Conservation (phyloP, 1,140 invertebrate genomes). For the Hermetia illucens region DNA sequence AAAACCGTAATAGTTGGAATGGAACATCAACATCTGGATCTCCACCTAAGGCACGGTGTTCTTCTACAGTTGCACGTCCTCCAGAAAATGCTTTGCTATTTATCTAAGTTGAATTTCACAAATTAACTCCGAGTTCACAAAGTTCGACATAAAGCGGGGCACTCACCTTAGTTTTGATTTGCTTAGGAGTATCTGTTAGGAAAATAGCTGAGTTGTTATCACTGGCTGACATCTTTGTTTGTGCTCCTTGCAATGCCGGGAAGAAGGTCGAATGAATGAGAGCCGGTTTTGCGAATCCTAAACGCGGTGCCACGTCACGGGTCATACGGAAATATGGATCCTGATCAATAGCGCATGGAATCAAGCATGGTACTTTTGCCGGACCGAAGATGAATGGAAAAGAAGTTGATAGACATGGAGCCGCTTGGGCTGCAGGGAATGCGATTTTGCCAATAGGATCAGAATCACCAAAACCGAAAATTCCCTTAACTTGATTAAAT, state of each 20-base stretch:
- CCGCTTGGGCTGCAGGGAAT: constrained; percentile 94
- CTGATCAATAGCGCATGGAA: constrained; percentile 99
- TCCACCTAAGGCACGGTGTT: constrained; percentile 81
- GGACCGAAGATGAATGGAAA: constrained; percentile 90
- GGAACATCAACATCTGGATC: constrained; percentile 93
- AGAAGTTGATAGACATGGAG: constrained; percentile 85
- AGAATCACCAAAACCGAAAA: constrained; percentile 95
- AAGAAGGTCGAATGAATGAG: constrained; percentile 90
- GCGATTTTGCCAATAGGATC: constrained; percentile 93
- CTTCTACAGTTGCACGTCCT: constrained; percentile 82
- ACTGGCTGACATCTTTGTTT: constrained; percentile 97
- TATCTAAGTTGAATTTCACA: constrained; percentile 39
- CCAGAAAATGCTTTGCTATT: constrained; percentile 99
- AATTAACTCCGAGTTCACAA: not conserved
- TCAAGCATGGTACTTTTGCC: constrained; percentile 74
- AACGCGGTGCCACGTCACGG: constrained; percentile 82
- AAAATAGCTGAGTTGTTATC: constrained; percentile 91
- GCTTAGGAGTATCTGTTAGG: constrained; percentile 86
- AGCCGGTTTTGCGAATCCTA: constrained; percentile 85
- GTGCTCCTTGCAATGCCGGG: constrained; percentile 88
- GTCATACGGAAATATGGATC: constrained; percentile 99
- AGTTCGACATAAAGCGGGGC: not conserved
- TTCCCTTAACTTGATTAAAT: constrained; percentile 90
- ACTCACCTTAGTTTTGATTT: constrained; percentile 88
- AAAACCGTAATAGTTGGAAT: constrained; percentile 92